These are phyloP conservation scores for Rhodinocichla rosea DNA, from an alignment of 2,113 vertebrate species.

Conservation along the genomic window DNA sequence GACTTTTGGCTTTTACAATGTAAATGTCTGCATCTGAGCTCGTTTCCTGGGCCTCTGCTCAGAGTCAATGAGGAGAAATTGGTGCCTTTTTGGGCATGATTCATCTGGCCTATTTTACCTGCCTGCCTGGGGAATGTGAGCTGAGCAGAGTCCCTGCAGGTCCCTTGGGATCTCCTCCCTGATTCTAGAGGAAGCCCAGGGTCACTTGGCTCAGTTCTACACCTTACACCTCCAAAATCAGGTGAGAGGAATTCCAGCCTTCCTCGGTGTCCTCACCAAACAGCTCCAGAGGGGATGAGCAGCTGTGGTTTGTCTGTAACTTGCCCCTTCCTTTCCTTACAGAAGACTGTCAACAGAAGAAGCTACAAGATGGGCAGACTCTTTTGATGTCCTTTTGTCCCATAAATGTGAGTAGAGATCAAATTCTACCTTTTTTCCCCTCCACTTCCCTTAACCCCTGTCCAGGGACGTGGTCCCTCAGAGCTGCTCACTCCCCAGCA, in stretches of 20 bases:
- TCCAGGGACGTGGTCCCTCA: background rate
- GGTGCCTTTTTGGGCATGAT: background rate
- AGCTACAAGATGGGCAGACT: slow-evolving; percentile 81
- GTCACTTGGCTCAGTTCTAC: background rate
- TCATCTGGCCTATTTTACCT: background rate
- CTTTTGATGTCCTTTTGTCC: slow-evolving; percentile 80
- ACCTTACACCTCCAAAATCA: background rate
- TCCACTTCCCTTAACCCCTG: background rate
- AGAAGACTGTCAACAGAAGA: slow-evolving; percentile 82
- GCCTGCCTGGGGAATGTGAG: background rate
- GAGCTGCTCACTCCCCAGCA: background rate
- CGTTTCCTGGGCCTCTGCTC: background rate
- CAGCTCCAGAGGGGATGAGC: background rate
- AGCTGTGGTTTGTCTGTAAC: background rate
- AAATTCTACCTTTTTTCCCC: background rate
- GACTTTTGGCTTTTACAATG: background rate
- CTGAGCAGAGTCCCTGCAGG: background rate
- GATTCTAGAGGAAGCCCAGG: background rate
- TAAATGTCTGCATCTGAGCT: slow-evolving; percentile 13
- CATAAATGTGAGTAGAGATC: slow-evolving; percentile 80
- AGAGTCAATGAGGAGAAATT: background rate
- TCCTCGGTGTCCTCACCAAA: background rate
- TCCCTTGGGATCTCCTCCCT: background rate
- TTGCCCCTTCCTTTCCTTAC: slow-evolving; percentile 19
- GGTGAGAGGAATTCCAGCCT: background rate